A percentile compares a stretch with the other conserved stretches of the same genome.
These are phyloP conservation scores for Nyctereutes procyonoides DNA, from an alignment of 2,113 vertebrate species.

Conservation along the genomic window DNA sequence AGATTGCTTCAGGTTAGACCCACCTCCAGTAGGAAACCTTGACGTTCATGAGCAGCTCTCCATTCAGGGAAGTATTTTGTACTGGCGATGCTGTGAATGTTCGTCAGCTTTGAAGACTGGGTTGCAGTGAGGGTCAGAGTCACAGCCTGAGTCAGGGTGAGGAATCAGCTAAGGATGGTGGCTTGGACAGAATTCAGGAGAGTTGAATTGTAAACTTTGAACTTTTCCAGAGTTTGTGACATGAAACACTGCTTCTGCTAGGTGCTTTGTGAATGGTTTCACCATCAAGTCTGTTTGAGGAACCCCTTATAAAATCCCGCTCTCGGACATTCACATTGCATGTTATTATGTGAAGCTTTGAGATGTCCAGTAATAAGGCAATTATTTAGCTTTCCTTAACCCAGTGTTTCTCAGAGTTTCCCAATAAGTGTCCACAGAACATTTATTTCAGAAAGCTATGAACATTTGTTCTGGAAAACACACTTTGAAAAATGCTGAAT, in stretches of 20 bases:
- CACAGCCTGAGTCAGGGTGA: not conserved
- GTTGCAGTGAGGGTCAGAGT: not conserved
- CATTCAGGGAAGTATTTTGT: not conserved
- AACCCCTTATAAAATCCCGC: not conserved
- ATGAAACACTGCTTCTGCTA: not conserved
- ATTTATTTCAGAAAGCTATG: not conserved
- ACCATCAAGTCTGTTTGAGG: not conserved
- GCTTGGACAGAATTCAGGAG: not conserved
- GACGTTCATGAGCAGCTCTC: not conserved
- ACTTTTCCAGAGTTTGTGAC: not conserved
- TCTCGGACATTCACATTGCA: not conserved
- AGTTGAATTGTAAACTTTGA: not conserved
- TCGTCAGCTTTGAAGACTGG: not conserved
- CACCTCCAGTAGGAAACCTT: not conserved
- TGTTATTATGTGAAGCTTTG: not conserved
- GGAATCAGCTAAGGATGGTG: not conserved
- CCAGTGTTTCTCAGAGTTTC: not conserved
- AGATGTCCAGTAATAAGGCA: not conserved
- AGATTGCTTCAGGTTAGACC: not conserved
- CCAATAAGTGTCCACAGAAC: not conserved
- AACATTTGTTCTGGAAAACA: not conserved
- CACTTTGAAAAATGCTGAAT: not conserved
- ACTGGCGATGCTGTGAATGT: not conserved
- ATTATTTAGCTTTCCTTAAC: not conserved
- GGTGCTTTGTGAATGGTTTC: not conserved